Evolutionary conservation across 2,797 vertebrate genomes (phyloP).

Genomic region (Synaphobranchus kaupii): DNA sequence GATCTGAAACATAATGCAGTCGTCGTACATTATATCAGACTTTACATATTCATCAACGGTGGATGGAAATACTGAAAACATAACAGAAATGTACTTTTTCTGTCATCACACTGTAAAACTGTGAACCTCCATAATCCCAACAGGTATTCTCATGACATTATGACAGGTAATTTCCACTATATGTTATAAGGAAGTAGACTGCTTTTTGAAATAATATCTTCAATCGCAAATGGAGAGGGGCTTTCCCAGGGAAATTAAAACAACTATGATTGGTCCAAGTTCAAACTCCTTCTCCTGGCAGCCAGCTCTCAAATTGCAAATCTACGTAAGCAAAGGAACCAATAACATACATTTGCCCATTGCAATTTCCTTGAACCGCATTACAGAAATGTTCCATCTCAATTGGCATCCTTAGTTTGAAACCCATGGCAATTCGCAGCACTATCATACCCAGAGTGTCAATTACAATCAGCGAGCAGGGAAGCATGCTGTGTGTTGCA

Average conservation of each 20-base stretch:
- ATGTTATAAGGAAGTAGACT: conserved; percentile 58
- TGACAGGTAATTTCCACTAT: conserved; percentile 71
- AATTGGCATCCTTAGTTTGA: conserved; percentile 27
- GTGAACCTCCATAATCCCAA: conserved; percentile 72
- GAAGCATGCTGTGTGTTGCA: conserved; percentile 10
- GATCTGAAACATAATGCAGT: conserved; percentile 71
- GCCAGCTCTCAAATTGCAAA: conserved; percentile 59
- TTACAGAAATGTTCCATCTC: conserved; percentile 46
- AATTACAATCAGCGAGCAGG: neutral
- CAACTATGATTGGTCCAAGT: conserved; percentile 60
- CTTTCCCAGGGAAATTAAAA: conserved; percentile 68
- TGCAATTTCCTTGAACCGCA: conserved; percentile 56
- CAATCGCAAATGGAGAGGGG: conserved; percentile 39
- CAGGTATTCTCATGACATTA: conserved; percentile 73
- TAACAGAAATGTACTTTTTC: conserved; percentile 65
- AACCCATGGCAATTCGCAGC: conserved; percentile 13
- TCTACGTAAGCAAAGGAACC: conserved; percentile 59
- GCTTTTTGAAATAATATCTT: conserved; percentile 68
- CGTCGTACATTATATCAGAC: conserved; percentile 66
- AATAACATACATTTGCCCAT: conserved; percentile 57
- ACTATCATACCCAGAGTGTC: neutral
- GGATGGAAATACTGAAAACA: conserved; percentile 61
- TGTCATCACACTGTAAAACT: conserved; percentile 58
- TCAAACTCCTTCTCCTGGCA: conserved; percentile 56
- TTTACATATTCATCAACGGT: conserved; percentile 75